These are phyloP conservation scores for Ia io DNA, from an alignment of 2,113 vertebrate genomes.

Conservation along the genomic window DNA sequence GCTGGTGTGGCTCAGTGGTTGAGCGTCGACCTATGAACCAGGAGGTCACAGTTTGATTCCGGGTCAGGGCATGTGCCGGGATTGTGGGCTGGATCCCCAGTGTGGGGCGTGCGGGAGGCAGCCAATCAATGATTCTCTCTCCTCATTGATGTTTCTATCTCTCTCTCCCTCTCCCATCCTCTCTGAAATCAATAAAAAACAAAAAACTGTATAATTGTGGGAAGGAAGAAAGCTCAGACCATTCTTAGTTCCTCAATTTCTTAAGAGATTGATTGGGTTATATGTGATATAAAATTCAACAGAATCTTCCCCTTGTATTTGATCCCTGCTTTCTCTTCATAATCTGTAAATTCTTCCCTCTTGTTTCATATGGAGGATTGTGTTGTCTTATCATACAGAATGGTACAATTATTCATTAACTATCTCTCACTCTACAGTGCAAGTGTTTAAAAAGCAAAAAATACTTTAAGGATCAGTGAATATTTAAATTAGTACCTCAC, in stretches of 20 bases:
- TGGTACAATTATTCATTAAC: neutral
- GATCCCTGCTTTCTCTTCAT: neutral
- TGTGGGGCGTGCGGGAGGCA: too few species aligned
- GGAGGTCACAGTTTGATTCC: too few species aligned
- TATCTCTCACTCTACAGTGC: neutral
- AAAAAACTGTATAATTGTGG: neutral
- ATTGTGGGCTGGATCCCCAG: too few species aligned
- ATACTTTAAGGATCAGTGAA: neutral
- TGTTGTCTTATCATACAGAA: neutral
- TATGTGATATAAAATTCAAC: neutral
- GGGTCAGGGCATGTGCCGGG: too few species aligned
- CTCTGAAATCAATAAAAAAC: too few species aligned
- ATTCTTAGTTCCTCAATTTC: neutral
- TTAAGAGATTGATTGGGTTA: neutral
- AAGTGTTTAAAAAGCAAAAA: neutral
- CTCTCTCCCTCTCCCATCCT: too few species aligned
- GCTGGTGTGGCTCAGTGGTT: too few species aligned
- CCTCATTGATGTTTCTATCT: too few species aligned
- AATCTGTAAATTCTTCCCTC: neutral
- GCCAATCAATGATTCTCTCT: too few species aligned
- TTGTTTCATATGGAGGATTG: neutral
- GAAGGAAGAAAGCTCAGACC: neutral
- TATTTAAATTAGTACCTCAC: neutral
- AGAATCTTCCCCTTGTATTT: neutral
- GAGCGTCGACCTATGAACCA: too few species aligned